Evolutionary conservation across 2,888 invertebrate species (phyloP), one percentile per base, ranked within the genome.

Genomic region (Eubasilissa splendida): DNA sequence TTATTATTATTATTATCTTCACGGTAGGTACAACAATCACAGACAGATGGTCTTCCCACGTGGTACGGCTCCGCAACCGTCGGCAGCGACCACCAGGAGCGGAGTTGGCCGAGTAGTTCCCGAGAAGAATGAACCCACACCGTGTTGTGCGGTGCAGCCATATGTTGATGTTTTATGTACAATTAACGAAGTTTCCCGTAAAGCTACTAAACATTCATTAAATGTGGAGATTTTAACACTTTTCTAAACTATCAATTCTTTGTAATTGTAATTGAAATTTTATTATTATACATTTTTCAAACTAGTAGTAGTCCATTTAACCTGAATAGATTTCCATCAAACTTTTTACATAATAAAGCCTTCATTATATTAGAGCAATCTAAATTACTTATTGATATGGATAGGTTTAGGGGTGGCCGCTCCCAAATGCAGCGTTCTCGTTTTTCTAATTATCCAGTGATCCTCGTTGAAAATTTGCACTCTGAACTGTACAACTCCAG

Each of bases 1-100:
- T 50, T 50, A 14, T 42, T 42, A 42, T 14, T 50, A 4, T 68
- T 50, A 68, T 50, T 50, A 14, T 42, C 7, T 1, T 14, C 68
- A 4, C 63, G 11, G 42, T 42, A 42, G 33, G 63, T 63, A 63
- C 63, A 33, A 63, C 63, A 63, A 63, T 63, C 63, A 31, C 63
- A 68, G 68, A 50, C 68, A 68, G 68, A 68, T 68, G 68, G 68
- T 68, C 52, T 50, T 68, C 68, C 68, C 68, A 50, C 68, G 52
- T 68, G 50, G 52, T 11, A 22, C n/a, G 8, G 42, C 31, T 42
- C 66, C n/a, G 68, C 68, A 50, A 68, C 68, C 68, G 68, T 68
- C 50, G 50, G 33, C 33, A 63, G 63, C 50, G 63, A 31, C 14
- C 22, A 14, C 14, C 11, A n/a, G 66, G 66, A 66, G 66, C 33